These are phyloP conservation scores for Thereuonema tuberculata DNA, from an alignment of 1,140 invertebrate species.

Conservation along the genomic window DNA sequence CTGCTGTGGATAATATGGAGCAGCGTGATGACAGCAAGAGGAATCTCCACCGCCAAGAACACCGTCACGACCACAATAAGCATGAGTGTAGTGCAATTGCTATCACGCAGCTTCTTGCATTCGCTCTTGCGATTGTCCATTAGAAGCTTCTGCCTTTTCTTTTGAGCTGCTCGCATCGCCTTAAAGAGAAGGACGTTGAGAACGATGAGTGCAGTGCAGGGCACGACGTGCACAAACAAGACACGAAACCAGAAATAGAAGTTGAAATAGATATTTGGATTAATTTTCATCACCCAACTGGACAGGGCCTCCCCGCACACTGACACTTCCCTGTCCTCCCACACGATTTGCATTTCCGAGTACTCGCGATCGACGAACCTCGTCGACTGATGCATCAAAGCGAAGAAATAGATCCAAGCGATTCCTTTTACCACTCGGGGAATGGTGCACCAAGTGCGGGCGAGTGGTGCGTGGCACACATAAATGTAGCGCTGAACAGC, in stretches of 20 bases:
- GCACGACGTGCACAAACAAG: conserved; percentile 76
- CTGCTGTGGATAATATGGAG: conserved; percentile 63
- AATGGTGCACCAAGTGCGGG: conserved; percentile 73
- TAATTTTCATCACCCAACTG: conserved; percentile 48
- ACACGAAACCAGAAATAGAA: conserved; percentile 73
- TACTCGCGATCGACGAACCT: conserved; percentile 55
- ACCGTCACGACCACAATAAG: conserved; percentile 86
- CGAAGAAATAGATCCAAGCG: conserved; percentile 53
- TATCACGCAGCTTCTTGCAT: conserved; percentile 64
- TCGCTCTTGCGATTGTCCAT: conserved; percentile 72
- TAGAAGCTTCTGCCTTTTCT: conserved; percentile 60
- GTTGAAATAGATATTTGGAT: conserved; percentile 57
- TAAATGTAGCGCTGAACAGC: conserved; percentile 83
- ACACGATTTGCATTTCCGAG: conserved; percentile 38
- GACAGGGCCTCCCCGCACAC: conserved; percentile 43
- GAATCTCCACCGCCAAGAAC: conserved; percentile 80
- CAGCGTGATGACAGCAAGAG: conserved; percentile 70
- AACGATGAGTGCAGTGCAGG: conserved; percentile 73
- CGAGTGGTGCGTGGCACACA: conserved; percentile 73
- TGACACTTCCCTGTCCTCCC: conserved; percentile 40
- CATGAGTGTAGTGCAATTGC: conserved; percentile 87
- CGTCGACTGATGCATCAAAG: conserved; percentile 60
- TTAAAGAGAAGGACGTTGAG: conserved; percentile 75
- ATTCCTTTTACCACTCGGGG: conserved; percentile 61
- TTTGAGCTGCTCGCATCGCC: conserved; percentile 66